These are phyloP conservation scores for Hypselothyrea guttata DNA, from an alignment of 2,888 invertebrate species.

Conservation along the genomic window DNA sequence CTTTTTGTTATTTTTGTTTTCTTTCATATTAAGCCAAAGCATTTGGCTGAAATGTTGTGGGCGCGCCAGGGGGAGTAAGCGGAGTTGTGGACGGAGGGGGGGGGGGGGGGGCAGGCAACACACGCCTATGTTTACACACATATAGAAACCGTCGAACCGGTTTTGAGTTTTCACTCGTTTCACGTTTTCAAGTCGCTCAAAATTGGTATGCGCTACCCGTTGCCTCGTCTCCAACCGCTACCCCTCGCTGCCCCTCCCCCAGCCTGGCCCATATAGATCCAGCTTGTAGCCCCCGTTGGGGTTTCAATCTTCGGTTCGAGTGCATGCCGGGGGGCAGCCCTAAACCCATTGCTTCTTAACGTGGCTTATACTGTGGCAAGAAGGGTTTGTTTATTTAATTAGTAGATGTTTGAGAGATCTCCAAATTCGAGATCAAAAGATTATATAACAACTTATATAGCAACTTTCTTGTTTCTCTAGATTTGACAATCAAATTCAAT, in stretches of 20 bases:
- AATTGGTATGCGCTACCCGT: constrained; percentile 67
- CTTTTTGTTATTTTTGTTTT: constrained; percentile 6
- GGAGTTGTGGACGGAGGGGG: background rate
- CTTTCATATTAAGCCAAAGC: constrained; percentile 30
- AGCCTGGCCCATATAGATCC: background rate
- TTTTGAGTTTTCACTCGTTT: constrained; percentile 74
- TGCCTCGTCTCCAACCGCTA: constrained; percentile 11
- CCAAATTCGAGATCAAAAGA: no score
- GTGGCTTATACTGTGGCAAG: no score
- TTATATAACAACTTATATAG: no score
- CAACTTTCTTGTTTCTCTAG: no score
- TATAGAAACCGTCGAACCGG: constrained; percentile 42
- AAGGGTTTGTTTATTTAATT: no score
- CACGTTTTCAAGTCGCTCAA: constrained; percentile 66
- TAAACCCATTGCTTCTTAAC: no score
- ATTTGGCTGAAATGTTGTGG: constrained; percentile 27
- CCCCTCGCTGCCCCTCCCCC: background rate
- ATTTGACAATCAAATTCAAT: no score
- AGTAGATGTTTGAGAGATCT: no score
- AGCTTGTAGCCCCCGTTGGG: constrained; percentile 5
- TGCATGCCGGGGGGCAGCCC: background rate
- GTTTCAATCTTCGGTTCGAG: constrained; percentile 53
- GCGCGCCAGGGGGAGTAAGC: background rate
- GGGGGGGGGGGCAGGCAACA: background rate
- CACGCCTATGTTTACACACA: constrained; percentile 15